Conservation (phyloP, 1,140 invertebrate species). For the Scaptomyza hsui region DNA sequence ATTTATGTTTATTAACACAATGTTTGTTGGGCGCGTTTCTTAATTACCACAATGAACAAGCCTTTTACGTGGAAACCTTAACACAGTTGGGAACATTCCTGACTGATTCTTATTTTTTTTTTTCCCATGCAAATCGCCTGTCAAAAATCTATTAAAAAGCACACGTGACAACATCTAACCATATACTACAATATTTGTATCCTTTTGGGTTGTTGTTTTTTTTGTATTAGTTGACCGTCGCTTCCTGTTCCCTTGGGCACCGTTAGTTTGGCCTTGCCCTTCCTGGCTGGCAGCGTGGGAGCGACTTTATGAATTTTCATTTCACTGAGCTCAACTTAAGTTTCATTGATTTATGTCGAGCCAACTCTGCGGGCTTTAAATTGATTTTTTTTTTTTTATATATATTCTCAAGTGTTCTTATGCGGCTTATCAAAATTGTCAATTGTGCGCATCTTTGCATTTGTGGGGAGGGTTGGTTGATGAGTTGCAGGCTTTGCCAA, state of each 20-base stretch:
- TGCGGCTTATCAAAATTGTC: slow-evolving; percentile 48
- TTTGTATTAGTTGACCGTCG: slow-evolving; percentile 49
- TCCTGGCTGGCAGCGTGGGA: slow-evolving; percentile 66
- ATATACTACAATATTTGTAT: slow-evolving; percentile 52
- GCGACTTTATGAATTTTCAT: slow-evolving; percentile 29
- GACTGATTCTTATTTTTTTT: neutral
- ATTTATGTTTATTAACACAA: slow-evolving; percentile 78
- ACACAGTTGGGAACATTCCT: neutral
- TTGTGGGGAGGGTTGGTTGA: slow-evolving; percentile 33
- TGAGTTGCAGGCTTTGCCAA: slow-evolving; percentile 44
- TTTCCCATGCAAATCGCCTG: slow-evolving; percentile 74
- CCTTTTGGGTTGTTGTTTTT: slow-evolving; percentile 41
- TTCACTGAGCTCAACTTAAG: slow-evolving; percentile 37
- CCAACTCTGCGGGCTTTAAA: slow-evolving; percentile 58
- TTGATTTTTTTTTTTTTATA: slow-evolving; percentile 54
- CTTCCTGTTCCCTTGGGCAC: slow-evolving; percentile 64
- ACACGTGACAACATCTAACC: slow-evolving; percentile 68
- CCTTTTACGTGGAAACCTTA: slow-evolving; percentile 54
- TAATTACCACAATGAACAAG: slow-evolving; percentile 55
- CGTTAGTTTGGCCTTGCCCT: slow-evolving; percentile 62
- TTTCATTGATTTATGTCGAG: slow-evolving; percentile 67
- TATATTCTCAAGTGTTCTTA: slow-evolving; percentile 29
- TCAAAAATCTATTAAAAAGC: slow-evolving; percentile 72
- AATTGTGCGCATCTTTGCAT: slow-evolving; percentile 19
- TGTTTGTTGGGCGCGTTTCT: slow-evolving; percentile 57